Evolutionary conservation across 64 coral and sea anemone species (phyloP).

Genomic region (Catalaphyllia jardinei): DNA sequence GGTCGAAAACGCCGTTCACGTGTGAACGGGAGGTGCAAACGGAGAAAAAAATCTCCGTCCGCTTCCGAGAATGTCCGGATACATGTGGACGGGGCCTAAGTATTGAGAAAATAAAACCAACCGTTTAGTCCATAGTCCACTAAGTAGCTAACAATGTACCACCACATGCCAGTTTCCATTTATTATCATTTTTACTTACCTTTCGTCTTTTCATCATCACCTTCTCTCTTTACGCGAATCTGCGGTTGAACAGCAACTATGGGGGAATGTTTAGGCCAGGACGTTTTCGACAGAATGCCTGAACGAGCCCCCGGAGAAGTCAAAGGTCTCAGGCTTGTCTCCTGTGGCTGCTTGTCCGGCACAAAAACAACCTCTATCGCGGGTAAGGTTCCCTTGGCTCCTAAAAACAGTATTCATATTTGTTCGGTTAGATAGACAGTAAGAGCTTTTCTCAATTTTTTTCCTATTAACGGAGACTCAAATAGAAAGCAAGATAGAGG

Average conservation of each 20-base stretch:
- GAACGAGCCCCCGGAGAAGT: constrained; percentile 10
- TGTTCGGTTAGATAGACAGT: neutral
- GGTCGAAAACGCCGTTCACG: no score
- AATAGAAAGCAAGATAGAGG: no score
- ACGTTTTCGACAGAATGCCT: neutral
- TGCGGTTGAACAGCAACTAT: constrained; percentile 49
- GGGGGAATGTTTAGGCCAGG: constrained; percentile 33
- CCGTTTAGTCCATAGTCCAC: no score
- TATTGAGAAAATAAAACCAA: no score
- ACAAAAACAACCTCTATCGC: neutral
- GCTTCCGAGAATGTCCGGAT: no score
- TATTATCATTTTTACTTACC: neutral
- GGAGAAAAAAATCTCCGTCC: no score
- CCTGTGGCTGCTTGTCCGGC: neutral
- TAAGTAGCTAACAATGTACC: no score
- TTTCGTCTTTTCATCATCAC: neutral
- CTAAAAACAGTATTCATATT: neutral
- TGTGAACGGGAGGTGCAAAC: no score
- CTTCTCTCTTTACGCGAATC: constrained; percentile 28
- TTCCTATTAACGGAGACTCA: no score
- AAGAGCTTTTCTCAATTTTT: no score
- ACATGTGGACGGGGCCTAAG: no score
- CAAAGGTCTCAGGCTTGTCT: neutral
- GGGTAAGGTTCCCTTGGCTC: neutral
- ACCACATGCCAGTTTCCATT: no score